Base-by-base conservation (phyloP, 2,797 vertebrate species). In the Aphelocoma californica region DNA sequence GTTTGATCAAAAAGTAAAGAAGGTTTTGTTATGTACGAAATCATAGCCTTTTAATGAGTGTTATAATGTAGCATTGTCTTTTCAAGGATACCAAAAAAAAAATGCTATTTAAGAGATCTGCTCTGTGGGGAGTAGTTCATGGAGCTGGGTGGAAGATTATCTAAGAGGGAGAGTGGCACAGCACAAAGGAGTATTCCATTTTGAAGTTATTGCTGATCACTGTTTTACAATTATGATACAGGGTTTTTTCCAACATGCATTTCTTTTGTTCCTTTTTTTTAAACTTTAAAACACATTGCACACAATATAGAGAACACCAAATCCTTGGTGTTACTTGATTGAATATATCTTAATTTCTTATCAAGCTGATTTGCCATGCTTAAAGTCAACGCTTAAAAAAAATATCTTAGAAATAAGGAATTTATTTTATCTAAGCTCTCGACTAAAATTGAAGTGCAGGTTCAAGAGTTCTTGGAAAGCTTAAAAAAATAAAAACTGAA, bases 401-500 rank as follows among this genome's bases (percentile, higher is more conserved):
- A 44, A 38, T 11, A 48, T 61, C 71, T 84, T 90, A 74, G 65
- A 96, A 95, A 95, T 81, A 94, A 97, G 64, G 75, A 91, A 92
- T 96, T 64, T 91, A 95, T 97, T 98, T 96, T 92, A 93, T 94
- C 58, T 34, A 57, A 42, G 44, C 91, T 91, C 84, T 88, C 17
- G 23, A 90, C 92, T 94, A 95, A 92, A 97, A 97, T 96, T 97
- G 94, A 85, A 77, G 61, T 77, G 45, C 62, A 93, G 48, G 97
- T 98, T 98, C 97, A 98, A 98, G 93, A 96, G 97, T 97, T 98
- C 97, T 96, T 97, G 78, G 92, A 87, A 97, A 97, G 90, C 93
- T 94, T 88, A 53, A 94, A 97, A 97, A 96, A 95, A 97, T 88
- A 97, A 97, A 97, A 97, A 95, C 6, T 62, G 90, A 97, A 97